These are phyloP conservation scores for Acheta domesticus DNA, from an alignment of 2,888 invertebrate species.

Conservation along the genomic window DNA sequence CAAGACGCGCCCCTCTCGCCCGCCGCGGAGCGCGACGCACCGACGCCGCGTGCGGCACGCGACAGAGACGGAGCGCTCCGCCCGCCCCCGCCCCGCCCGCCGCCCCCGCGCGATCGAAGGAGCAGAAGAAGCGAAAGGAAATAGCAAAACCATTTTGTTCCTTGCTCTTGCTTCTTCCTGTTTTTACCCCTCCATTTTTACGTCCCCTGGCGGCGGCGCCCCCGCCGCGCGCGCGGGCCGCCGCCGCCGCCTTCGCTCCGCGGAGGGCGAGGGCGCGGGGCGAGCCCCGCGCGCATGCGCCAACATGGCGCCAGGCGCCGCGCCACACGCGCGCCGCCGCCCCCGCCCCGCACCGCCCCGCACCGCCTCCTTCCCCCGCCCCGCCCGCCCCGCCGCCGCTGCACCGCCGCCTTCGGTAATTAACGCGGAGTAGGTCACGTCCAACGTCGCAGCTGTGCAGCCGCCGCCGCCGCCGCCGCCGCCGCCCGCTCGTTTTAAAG, in stretches of 20 bases:
- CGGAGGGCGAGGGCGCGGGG: neutral
- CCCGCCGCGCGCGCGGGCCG: too few relatives aligned
- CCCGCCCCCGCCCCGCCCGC: neutral
- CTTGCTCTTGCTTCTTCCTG: conserved; percentile 28
- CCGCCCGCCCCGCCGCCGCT: neutral
- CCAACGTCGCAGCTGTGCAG: conserved; percentile 7
- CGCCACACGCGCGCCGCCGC: neutral
- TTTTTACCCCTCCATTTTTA: conserved; percentile 20
- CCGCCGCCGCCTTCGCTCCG: neutral
- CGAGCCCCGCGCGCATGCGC: neutral
- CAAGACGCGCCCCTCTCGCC: neutral
- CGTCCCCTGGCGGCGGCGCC: neutral
- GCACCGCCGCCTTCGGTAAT: neutral
- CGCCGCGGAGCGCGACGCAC: neutral
- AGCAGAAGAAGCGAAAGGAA: conserved; percentile 27
- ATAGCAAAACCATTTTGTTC: conserved; percentile 26
- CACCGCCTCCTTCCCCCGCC: neutral
- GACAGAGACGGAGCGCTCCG: neutral
- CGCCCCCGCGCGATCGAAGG: neutral
- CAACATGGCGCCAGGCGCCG: neutral
- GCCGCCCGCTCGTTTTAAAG: neutral
- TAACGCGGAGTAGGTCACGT: conserved; percentile 10
- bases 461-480: neutral
- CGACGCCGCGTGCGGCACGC: neutral
- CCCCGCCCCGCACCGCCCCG: neutral